Conservation (phyloP, 1,140 invertebrate genomes). For the Drosophila varians region DNA sequence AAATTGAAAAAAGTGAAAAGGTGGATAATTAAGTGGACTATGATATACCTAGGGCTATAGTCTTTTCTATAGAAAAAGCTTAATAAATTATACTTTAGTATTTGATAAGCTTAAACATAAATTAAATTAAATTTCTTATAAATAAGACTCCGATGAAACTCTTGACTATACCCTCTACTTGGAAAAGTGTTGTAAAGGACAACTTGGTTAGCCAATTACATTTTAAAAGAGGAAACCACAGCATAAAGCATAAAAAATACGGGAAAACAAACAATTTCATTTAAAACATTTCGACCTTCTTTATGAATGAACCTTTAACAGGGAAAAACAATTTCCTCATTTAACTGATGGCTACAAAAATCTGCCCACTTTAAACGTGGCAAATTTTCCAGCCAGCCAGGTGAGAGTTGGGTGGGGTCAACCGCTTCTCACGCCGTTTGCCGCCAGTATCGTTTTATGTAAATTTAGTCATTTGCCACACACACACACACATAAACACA, state of each 20-base stretch:
- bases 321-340: background rate
- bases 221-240: background rate
- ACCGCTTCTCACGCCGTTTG: slow-evolving; percentile 31
- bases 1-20: slow-evolving; percentile 33
- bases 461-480: slow-evolving; percentile 77
- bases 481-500: slow-evolving; percentile 26
- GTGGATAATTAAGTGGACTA: background rate
- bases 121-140: too few species aligned
- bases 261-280: background rate
- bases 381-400: slow-evolving; percentile 16
- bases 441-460: slow-evolving; percentile 59
- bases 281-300: background rate
- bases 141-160: too few species aligned
- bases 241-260: background rate
- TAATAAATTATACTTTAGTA: too few species aligned
- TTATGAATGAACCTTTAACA: background rate
- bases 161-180: background rate
- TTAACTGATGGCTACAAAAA: slow-evolving; percentile 9
- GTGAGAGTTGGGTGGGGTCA: slow-evolving; percentile 23
- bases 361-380: background rate
- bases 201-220: background rate
- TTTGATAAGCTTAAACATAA: background rate
- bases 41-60: background rate
- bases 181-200: background rate
- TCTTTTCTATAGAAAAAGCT: too few species aligned